Conservation (phyloP, 2,888 invertebrate genomes). For the Atrina japonica region DNA sequence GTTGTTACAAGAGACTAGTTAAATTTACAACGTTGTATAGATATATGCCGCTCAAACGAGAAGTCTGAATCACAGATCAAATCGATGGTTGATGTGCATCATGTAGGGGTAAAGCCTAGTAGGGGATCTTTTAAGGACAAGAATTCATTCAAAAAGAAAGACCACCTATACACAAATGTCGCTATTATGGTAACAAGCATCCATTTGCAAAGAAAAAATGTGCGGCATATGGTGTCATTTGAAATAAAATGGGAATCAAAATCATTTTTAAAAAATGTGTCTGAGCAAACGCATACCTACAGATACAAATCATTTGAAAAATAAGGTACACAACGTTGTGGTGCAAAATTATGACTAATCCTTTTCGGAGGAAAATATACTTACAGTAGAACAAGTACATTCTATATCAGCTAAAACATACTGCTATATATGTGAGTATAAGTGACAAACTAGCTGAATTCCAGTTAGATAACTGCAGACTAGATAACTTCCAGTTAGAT, state of each 20-base stretch:
- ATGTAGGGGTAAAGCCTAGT: slow-evolving; percentile 2
- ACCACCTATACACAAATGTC: too few species aligned
- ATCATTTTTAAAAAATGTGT: too few species aligned
- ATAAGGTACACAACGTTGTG: slow-evolving; percentile 1
- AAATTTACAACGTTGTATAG: slow-evolving; percentile 18
- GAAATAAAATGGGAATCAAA: slow-evolving; percentile 11
- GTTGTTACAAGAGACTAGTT: slow-evolving; percentile 14
- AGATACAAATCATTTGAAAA: too few species aligned
- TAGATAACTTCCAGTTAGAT: too few species aligned
- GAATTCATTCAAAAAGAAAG: too few species aligned
- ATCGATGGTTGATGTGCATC: slow-evolving; percentile 20
- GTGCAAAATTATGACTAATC: not conserved
- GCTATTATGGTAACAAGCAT: slow-evolving; percentile 21
- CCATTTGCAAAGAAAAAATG: not conserved
- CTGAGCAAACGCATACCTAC: too few species aligned
- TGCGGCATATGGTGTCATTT: slow-evolving; percentile 30
- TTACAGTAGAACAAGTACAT: slow-evolving; percentile 1
- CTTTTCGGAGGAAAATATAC: slow-evolving; percentile 3
- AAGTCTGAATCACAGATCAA: slow-evolving; percentile 10
- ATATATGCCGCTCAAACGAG: slow-evolving; percentile 30
- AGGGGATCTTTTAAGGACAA: too few species aligned
- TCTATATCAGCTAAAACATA: not conserved
- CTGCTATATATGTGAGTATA: slow-evolving; percentile 13
- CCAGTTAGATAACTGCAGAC: slow-evolving; percentile 51
- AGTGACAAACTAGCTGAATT: slow-evolving; percentile 36